Conservation (phyloP, 2,113 vertebrate genomes). For the Nipponia nippon region DNA sequence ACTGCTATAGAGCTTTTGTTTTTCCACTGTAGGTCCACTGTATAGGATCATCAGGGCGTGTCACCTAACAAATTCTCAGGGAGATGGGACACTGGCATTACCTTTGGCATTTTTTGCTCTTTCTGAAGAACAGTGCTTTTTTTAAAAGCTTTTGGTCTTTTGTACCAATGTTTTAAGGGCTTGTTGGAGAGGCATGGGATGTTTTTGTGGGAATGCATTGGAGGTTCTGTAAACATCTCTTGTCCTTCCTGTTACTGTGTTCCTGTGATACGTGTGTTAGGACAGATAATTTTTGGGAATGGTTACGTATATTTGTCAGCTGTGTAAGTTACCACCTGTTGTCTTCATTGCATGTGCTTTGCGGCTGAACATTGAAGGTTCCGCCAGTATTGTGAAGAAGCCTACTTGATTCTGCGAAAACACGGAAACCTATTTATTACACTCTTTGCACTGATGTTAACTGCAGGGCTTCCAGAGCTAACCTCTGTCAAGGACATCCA, state of each 20-base stretch:
- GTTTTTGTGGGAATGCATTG: not conserved
- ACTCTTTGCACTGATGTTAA: slow-evolving; percentile 97
- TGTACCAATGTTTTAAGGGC: not conserved
- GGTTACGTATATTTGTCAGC: accelerated
- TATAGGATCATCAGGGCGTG: not conserved
- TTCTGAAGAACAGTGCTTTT: not conserved
- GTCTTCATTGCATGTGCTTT: not conserved
- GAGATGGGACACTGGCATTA: not conserved
- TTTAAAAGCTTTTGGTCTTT: not conserved
- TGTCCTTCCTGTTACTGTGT: not conserved
- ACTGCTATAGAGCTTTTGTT: not conserved
- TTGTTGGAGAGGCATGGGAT: not conserved
- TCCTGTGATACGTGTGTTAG: not conserved
- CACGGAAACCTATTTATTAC: slow-evolving; percentile 98
- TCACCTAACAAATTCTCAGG: not conserved
- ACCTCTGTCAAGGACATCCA: slow-evolving; percentile 98
- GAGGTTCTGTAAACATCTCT: not conserved
- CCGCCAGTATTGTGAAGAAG: slow-evolving; percentile 94
- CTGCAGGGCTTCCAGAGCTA: slow-evolving; percentile 94
- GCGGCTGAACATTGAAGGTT: slow-evolving; percentile 73
- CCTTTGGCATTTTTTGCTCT: not conserved
- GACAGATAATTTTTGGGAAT: not conserved
- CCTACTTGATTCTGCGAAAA: slow-evolving; percentile 89
- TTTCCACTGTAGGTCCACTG: not conserved
- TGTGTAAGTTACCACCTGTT: not conserved